Evolutionary conservation across 2,888 invertebrate species (phyloP).

Genomic region (Plagiodera versicolora): DNA sequence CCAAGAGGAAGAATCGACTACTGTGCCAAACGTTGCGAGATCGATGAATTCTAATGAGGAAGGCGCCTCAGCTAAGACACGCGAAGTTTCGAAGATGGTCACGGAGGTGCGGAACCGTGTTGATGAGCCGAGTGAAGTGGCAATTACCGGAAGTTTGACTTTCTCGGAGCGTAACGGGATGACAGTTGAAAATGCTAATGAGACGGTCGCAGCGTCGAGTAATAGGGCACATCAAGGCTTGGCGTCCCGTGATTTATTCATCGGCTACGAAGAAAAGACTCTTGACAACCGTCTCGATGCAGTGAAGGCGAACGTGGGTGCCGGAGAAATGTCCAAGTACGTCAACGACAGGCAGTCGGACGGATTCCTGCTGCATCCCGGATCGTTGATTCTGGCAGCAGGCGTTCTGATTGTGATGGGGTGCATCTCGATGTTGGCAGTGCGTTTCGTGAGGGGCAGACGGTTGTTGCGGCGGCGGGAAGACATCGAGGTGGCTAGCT

Average conservation of each 20-base stretch:
- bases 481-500: conserved; percentile 63
- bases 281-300: conserved; percentile 11
- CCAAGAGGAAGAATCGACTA: conserved; percentile 31
- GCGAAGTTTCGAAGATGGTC: neutral
- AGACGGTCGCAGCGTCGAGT: conserved; percentile 25
- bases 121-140: conserved; percentile 8
- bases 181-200: conserved; percentile 27
- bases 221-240: conserved; percentile 30
- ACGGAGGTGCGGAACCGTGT: neutral
- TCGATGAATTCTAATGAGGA: neutral
- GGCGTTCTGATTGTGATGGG: conserved; percentile 59
- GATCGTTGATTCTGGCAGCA: conserved; percentile 61
- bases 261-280: conserved; percentile 11
- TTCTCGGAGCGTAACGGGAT: conserved; percentile 2
- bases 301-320: conserved; percentile 16
- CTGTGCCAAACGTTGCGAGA: neutral
- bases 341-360: conserved; percentile 41
- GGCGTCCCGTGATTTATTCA: conserved; percentile 33
- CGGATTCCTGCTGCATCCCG: conserved; percentile 55
- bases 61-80: neutral
- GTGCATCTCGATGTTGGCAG: conserved; percentile 56
- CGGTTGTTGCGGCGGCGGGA: conserved; percentile 45
- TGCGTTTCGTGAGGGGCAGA: conserved; percentile 52
- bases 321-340: conserved; percentile 47
- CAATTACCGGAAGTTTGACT: conserved; percentile 6